Percentiles rank a stretch among this genome's conserved stretches.
These are phyloP conservation scores for Danio jaintianensis DNA, from an alignment of 2,797 vertebrate species.

Conservation along the genomic window DNA sequence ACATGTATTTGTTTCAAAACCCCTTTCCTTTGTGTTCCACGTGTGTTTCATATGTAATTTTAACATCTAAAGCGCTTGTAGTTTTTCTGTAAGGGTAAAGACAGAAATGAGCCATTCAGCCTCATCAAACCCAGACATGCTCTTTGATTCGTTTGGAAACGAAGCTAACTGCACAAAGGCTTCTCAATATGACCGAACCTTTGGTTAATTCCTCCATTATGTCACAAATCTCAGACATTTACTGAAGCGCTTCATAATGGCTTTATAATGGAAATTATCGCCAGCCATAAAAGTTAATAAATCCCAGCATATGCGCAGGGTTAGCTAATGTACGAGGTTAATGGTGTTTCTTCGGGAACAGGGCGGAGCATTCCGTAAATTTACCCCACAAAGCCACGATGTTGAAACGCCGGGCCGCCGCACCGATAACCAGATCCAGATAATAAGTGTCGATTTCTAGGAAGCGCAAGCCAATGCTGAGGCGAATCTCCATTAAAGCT, in stretches of 20 bases:
- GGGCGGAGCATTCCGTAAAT: slow-evolving; percentile 50
- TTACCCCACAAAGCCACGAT: neutral
- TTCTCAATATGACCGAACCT: slow-evolving; percentile 18
- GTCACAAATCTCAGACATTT: slow-evolving; percentile 35
- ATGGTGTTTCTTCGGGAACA: slow-evolving; percentile 39
- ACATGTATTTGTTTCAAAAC: too few relatives aligned
- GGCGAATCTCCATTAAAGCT: slow-evolving; percentile 37
- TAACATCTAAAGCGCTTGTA: too few relatives aligned
- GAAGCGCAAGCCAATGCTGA: slow-evolving; percentile 27
- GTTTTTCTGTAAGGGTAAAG: neutral
- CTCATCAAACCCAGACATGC: neutral
- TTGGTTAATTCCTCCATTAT: slow-evolving; percentile 35
- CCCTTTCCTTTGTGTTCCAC: too few relatives aligned
- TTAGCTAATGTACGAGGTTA: slow-evolving; percentile 48
- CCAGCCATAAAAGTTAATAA: slow-evolving; percentile 34
- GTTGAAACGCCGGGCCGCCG: neutral
- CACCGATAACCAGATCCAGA: slow-evolving; percentile 22
- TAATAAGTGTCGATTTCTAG: slow-evolving; percentile 39
- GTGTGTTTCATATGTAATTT: too few relatives aligned
- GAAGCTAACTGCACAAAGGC: slow-evolving; percentile 18
- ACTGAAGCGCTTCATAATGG: slow-evolving; percentile 33
- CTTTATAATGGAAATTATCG: slow-evolving; percentile 46
- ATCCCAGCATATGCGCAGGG: slow-evolving; percentile 38
- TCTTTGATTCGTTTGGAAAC: slow-evolving; percentile 6
- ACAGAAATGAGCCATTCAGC: neutral